Percentiles rank a stretch among this genome's conserved stretches.
Evolutionary conservation across 2,888 invertebrate species (phyloP).

Genomic region (Drosophila mimica): DNA sequence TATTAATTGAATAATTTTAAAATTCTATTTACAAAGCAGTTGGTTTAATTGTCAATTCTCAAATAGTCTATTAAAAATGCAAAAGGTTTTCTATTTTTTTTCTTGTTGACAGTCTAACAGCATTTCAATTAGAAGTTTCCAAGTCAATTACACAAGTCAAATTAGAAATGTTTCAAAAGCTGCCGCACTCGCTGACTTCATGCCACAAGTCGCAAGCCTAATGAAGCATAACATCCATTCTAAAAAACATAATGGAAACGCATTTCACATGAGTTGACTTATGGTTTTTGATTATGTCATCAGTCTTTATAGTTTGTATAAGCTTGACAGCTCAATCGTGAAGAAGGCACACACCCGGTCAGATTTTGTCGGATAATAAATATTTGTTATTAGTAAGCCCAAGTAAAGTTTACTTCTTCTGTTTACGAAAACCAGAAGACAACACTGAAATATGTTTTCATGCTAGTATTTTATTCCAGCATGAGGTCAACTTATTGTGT

Average conservation of each 20-base stretch:
- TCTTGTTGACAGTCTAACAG: slow-evolving; percentile 27
- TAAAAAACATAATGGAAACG: background rate
- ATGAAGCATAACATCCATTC: slow-evolving; percentile 19
- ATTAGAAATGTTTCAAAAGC: slow-evolving; percentile 38
- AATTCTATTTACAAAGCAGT: background rate
- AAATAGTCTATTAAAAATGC: background rate
- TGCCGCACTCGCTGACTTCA: slow-evolving; percentile 12
- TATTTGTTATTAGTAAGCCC: slow-evolving; percentile 34
- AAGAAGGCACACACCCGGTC: slow-evolving; percentile 10
- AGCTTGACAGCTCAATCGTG: slow-evolving; percentile 10
- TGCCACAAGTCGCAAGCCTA: slow-evolving; percentile 8
- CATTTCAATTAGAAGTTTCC: slow-evolving; percentile 66
- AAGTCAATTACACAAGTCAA: slow-evolving; percentile 50
- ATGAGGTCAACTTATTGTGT: slow-evolving; percentile 31
- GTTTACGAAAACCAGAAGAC: slow-evolving; percentile 28
- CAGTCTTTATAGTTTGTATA: background rate
- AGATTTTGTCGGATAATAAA: slow-evolving; percentile 16
- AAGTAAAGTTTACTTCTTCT: slow-evolving; percentile 33
- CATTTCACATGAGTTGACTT: background rate
- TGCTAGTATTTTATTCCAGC: slow-evolving; percentile 21
- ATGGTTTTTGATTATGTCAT: slow-evolving; percentile 11
- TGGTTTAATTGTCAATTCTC: background rate
- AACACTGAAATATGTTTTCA: slow-evolving; percentile 52
- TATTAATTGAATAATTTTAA: background rate
- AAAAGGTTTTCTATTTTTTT: background rate